A percentile compares a stretch with the other conserved stretches of the same genome.
phyloP scores from a whole-genome alignment of 1,140 invertebrate genomes.

The Acromyrmex heyeri region DNA sequence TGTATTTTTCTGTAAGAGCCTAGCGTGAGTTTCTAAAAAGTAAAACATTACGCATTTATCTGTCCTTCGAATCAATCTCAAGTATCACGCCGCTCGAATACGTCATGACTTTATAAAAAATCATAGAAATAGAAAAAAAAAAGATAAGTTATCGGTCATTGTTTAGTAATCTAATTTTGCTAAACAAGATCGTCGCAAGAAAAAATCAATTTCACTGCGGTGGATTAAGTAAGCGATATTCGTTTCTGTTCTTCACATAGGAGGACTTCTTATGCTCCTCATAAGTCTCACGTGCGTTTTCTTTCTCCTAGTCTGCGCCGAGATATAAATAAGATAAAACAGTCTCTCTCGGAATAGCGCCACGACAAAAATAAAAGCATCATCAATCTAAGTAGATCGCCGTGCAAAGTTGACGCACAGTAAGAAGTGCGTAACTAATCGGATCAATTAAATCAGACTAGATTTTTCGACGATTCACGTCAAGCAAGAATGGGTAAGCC shows the following conservation, averaged over 20 bases:
- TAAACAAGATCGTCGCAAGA: neutral
- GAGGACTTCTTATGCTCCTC: neutral
- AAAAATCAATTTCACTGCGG: neutral
- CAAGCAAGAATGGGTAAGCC: neutral
- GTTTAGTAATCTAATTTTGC: conserved; percentile 1
- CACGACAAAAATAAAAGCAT: conserved; percentile 39
- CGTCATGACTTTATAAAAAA: neutral
- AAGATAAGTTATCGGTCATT: conserved; percentile 23
- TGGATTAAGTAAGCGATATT: conserved; percentile 20
- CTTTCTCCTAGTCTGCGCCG: neutral
- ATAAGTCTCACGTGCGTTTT: neutral
- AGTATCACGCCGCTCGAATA: neutral
- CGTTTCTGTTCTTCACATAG: neutral
- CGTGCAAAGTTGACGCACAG: neutral
- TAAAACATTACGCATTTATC: neutral
- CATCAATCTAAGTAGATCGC: conserved; percentile 24
- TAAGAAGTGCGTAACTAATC: conserved; percentile 9
- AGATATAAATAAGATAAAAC: conserved; percentile 44
- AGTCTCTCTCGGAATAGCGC: conserved; percentile 28
- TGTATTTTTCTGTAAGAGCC: neutral
- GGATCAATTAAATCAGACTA: neutral
- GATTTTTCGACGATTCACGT: conserved; percentile 23
- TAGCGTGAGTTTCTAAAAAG: neutral
- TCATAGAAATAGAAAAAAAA: conserved; percentile 10
- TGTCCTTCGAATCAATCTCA: neutral